Percentiles rank a stretch among this genome's conserved stretches.
These are phyloP conservation scores for Melanostoma scalare DNA, from an alignment of 2,888 invertebrate genomes.

Conservation along the genomic window DNA sequence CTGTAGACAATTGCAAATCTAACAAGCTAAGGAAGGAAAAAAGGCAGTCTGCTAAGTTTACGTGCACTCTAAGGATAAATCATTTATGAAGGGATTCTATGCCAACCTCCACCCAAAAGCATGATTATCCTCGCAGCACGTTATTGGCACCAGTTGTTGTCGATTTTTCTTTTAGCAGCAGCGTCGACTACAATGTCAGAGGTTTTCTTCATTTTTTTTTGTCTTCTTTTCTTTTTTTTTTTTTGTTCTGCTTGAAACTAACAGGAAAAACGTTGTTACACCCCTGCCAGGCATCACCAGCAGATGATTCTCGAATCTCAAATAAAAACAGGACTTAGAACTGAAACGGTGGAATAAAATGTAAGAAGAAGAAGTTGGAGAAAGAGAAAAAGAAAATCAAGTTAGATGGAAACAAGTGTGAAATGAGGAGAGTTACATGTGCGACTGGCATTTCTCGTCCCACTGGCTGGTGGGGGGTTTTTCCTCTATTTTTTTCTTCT, in stretches of 20 bases:
- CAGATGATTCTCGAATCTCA: conserved; percentile 59
- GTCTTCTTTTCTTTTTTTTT: not conserved
- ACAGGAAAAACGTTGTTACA: conserved; percentile 46
- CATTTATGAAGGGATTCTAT: conserved; percentile 61
- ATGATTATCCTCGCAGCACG: conserved; percentile 66
- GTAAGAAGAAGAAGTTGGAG: conserved; percentile 27
- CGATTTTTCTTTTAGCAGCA: conserved; percentile 67
- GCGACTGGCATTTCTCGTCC: conserved; percentile 59
- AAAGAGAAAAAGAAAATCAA: conserved; percentile 9
- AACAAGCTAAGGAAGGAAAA: conserved; percentile 27
- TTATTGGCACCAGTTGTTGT: conserved; percentile 73
- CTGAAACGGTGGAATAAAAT: conserved; percentile 32
- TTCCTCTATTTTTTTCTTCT: conserved; percentile 26
- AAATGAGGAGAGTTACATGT: conserved; percentile 53
- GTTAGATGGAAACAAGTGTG: conserved; percentile 50
- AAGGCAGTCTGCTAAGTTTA: conserved; percentile 63
- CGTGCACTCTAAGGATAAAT: conserved; percentile 68
- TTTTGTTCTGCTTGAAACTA: conserved; percentile 27
- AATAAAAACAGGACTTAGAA: conserved; percentile 30
- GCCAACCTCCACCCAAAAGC: conserved; percentile 28
- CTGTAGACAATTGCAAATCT: not conserved
- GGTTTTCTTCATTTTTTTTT: conserved; percentile 41
- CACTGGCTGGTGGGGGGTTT: conserved; percentile 18
- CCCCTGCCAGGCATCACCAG: conserved; percentile 56
- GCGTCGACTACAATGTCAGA: conserved; percentile 64